phyloP scores from a whole-genome alignment of 2,888 invertebrate species.

The Clitarchus hookeri region DNA sequence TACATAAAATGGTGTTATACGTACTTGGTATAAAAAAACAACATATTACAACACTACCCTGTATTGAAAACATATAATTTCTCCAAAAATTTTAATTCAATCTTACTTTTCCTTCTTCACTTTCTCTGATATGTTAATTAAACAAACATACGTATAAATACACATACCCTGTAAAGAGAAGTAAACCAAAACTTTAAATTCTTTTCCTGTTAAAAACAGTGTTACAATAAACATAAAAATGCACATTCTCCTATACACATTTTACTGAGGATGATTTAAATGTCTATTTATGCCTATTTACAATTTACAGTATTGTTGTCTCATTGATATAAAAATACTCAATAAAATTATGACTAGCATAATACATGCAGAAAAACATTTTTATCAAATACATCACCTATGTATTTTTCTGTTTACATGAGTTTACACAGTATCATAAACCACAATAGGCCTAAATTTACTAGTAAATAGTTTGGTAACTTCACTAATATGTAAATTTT shows the following conservation, averaged over 20 bases:
- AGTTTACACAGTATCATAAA: background rate
- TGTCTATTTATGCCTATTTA: background rate
- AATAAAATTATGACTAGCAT: conserved; percentile 10
- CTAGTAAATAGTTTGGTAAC: background rate
- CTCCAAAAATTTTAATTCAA: background rate
- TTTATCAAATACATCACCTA: background rate
- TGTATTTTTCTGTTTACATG: background rate
- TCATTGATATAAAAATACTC: conserved; percentile 14
- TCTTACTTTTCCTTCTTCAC: background rate
- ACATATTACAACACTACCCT: conserved; percentile 14
- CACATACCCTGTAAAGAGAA: conserved; percentile 11
- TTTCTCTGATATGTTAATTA: background rate
- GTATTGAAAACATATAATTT: background rate
- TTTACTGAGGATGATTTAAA: background rate
- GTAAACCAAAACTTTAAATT: background rate
- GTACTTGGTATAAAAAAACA: background rate
- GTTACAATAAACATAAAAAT: conserved; percentile 10
- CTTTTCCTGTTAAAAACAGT: background rate
- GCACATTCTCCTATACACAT: background rate
- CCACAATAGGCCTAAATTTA: background rate
- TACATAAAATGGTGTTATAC: conserved; percentile 1
- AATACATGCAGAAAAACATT: background rate
- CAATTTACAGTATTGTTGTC: background rate
- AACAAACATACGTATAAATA: background rate
- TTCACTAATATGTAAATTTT: background rate